phyloP scores from a whole-genome alignment of 2,797 vertebrate species.

The Halcyon badia region DNA sequence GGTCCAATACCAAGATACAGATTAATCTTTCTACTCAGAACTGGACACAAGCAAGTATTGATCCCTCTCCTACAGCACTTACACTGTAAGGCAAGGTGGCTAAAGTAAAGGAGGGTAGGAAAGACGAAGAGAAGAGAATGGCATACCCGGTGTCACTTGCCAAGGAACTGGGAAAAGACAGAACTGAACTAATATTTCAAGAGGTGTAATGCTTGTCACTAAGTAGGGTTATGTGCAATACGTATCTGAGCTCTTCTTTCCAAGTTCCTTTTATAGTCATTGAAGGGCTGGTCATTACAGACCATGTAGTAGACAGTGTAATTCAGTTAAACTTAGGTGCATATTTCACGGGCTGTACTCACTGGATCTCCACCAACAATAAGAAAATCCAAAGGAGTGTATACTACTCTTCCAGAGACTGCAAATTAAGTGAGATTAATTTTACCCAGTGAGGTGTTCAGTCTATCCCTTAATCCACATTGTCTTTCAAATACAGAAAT shows the following conservation, averaged over 20 bases:
- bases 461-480: neutral
- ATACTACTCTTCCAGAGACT: neutral
- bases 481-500: neutral
- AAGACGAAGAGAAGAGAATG: neutral
- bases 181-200: neutral
- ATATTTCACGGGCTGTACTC: neutral
- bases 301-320: neutral
- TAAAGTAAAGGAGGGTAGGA: neutral
- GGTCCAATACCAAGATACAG: neutral
- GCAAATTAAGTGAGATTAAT: neutral
- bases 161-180: neutral
- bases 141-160: neutral
- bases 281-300: neutral
- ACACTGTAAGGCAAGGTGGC: neutral
- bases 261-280: neutral
- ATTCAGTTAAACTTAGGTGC: neutral
- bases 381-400: neutral
- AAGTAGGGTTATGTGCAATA: neutral
- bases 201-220: neutral
- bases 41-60: neutral
- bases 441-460: neutral
- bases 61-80: neutral
- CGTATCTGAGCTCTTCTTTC: neutral
- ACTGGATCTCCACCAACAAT: neutral
- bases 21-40: neutral